Conservation (phyloP, 2,113 vertebrate species). For the Tamias sibiricus region DNA sequence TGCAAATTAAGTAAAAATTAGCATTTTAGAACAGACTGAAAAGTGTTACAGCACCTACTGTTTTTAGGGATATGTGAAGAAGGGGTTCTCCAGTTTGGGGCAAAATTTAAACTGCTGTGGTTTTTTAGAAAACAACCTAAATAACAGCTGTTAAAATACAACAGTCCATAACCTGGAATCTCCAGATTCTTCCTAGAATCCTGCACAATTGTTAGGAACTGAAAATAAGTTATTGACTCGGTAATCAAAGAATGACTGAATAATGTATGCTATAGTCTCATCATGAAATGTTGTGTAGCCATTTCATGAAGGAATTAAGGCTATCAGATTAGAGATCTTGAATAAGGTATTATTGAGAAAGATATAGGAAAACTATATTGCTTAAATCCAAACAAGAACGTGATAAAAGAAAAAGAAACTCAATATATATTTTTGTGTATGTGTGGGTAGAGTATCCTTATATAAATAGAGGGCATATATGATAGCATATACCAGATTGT, state of each 20-base stretch:
- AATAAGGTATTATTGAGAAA: background rate
- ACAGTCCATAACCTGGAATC: background rate
- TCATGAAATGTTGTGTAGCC: background rate
- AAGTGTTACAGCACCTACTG: accelerated
- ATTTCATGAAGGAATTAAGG: background rate
- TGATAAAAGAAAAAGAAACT: background rate
- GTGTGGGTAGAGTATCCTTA: background rate
- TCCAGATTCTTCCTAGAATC: background rate
- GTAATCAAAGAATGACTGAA: background rate
- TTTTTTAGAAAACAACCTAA: background rate
- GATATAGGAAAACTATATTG: background rate
- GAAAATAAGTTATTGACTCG: background rate
- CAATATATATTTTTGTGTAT: background rate
- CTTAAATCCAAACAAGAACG: background rate
- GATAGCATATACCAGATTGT: background rate
- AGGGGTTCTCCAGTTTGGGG: background rate
- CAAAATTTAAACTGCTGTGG: background rate
- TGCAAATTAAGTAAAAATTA: background rate
- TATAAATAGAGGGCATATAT: background rate
- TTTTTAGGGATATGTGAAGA: background rate
- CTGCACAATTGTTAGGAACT: constrained; percentile 50
- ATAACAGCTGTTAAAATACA: background rate
- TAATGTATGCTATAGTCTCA: background rate
- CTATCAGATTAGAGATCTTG: background rate
- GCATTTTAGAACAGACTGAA: background rate